Percentiles rank a stretch among this genome's conserved stretches.
Evolutionary conservation across 1,140 invertebrate genomes (phyloP).

Genomic region (Dendrolimus kikuchii): DNA sequence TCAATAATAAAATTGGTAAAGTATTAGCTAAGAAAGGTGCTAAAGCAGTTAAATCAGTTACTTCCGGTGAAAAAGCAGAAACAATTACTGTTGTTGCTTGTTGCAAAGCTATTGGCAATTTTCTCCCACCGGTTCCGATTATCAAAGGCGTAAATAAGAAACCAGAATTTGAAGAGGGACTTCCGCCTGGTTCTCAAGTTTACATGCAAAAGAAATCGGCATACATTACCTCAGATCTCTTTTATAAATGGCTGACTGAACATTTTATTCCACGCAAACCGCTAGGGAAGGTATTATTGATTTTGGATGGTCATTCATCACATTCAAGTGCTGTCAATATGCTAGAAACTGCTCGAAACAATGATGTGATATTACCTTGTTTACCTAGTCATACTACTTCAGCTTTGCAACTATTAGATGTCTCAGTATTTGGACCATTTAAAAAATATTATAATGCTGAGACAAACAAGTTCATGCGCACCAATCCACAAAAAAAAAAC

Average conservation of each 20-base stretch:
- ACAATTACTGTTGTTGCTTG: constrained; percentile 41
- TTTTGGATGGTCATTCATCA: constrained; percentile 57
- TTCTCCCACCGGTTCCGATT: constrained; percentile 28
- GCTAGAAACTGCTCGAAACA: constrained; percentile 35
- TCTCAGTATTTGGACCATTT: constrained; percentile 29
- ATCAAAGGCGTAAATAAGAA: constrained; percentile 37
- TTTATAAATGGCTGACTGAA: constrained; percentile 45
- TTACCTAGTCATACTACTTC: constrained; percentile 42
- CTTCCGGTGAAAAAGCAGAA: constrained; percentile 39
- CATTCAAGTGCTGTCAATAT: constrained; percentile 32
- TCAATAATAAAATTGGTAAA: constrained; percentile 47
- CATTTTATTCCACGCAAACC: constrained; percentile 36
- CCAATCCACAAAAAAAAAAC: constrained; percentile 2
- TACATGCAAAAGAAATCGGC: constrained; percentile 39
- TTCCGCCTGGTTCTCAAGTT: constrained; percentile 33
- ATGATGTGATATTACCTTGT: constrained; percentile 48
- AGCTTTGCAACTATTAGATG: constrained; percentile 43
- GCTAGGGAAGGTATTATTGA: constrained; percentile 42
- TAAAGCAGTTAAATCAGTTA: constrained; percentile 45
- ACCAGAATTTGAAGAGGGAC: constrained; percentile 33
- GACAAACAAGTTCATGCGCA: constrained; percentile 13
- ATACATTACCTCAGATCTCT: constrained; percentile 41
- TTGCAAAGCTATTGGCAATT: constrained; percentile 36
- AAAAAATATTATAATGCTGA: constrained; percentile 17
- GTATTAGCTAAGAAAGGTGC: constrained; percentile 46